Base-by-base conservation (phyloP, 2,888 invertebrate species). In the Microctonus hyperodae region DNA sequence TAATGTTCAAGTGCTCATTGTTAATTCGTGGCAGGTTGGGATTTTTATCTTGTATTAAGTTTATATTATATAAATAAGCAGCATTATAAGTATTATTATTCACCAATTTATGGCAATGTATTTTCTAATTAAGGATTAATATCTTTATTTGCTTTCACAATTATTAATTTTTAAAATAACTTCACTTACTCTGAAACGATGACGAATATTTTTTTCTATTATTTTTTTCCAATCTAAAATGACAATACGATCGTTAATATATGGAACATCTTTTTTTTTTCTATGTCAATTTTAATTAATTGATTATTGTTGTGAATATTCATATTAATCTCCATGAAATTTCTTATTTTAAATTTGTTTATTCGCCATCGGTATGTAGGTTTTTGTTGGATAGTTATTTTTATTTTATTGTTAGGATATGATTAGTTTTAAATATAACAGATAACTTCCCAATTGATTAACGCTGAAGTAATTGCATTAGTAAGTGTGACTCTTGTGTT, bases 401-500 rank as follows among this genome's bases (percentile, higher is more conserved):
- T 37, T 59, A 23, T 44, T 68, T 65, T 55, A 31, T 55, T 57
- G 31, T 48, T 66, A 28, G 44, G 40, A 64, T 35, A 28, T 23
- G 20, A 31, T 28, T 35, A 56, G 55, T 44, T 59, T 44, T 51
- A 13, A 50, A 48, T 50, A 23, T 53, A 48, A 48, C 57, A 70
- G 73, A 74, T 75, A 74, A 79, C n/a, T 76, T 68, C 74, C 78
- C 75, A 76, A 78, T 80, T 78, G 68, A 77, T 81, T 80, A 76
- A 78, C 78, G 72, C 13, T 73, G 68, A 71, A 79, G 78, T 76
- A 55, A 76, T 79, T 59, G 77, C 78, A 78, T 73, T 80, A 79
- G 78, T 80, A 77, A 81, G 77, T 79, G 77, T 72, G 77, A 73
- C 79, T 78, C 76, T 75, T 76, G 78, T 77, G 80, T 80, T 81